These are phyloP conservation scores for Ormia ochracea DNA, from an alignment of 2,888 invertebrate species.

Conservation along the genomic window DNA sequence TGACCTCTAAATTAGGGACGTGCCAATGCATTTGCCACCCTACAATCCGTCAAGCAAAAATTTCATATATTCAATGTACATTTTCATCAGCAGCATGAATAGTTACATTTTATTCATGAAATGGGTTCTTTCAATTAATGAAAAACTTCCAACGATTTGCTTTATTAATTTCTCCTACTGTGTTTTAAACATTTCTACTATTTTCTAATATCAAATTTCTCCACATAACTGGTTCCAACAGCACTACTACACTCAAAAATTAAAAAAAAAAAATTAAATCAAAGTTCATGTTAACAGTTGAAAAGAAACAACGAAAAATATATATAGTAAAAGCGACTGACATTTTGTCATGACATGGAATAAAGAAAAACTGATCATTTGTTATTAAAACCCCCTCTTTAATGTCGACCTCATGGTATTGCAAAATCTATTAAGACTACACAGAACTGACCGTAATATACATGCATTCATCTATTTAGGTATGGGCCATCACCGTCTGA, in stretches of 20 bases:
- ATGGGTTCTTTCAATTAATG: no score
- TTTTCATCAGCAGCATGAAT: no score
- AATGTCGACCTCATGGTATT: slow-evolving; percentile 44
- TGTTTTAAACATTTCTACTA: no score
- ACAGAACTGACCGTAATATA: slow-evolving; percentile 56
- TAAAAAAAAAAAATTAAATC: slow-evolving; percentile 46
- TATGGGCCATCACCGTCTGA: slow-evolving; percentile 20
- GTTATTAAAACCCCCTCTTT: slow-evolving; percentile 63
- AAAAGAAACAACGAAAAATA: slow-evolving; percentile 17
- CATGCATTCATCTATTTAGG: slow-evolving; percentile 24
- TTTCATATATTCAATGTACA: no score
- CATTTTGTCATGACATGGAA: slow-evolving; percentile 72
- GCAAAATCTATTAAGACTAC: slow-evolving; percentile 59
- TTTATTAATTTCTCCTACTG: no score
- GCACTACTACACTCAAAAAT: background rate
- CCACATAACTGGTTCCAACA: background rate
- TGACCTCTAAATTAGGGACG: no score
- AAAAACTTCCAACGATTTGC: no score
- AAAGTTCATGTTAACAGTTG: slow-evolving; percentile 45
- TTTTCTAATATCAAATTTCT: no score
- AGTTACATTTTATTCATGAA: no score
- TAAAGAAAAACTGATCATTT: slow-evolving; percentile 68
- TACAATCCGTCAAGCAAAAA: no score
- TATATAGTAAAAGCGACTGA: slow-evolving; percentile 64
- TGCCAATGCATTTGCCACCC: no score